Evolutionary conservation across 1,140 invertebrate species (phyloP).

Genomic region (Orchesella cincta): DNA sequence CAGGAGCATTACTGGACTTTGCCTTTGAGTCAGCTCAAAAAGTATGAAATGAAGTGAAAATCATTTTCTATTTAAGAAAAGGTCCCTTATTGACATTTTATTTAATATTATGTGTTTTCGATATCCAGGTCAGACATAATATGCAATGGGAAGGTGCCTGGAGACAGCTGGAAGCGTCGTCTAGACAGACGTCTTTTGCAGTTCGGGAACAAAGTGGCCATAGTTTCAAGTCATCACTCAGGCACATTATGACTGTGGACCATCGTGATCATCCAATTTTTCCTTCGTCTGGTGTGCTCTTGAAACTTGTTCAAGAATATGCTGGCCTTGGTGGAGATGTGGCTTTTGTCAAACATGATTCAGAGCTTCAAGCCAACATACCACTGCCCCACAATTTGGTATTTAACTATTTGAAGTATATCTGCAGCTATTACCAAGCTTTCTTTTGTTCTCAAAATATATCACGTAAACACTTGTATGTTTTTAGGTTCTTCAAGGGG

Average conservation of each 20-base stretch:
- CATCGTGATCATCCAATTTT: conserved; percentile 76
- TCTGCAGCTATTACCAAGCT: neutral
- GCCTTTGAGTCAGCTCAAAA: conserved; percentile 63
- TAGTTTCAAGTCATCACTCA: conserved; percentile 79
- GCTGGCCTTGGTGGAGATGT: conserved; percentile 85
- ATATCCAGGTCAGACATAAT: conserved; percentile 70
- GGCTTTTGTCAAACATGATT: conserved; percentile 80
- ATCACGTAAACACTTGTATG: too few relatives aligned
- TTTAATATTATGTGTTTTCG: conserved; percentile 8
- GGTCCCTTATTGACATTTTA: neutral
- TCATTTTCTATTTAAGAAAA: neutral
- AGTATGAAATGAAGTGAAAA: conserved; percentile 57
- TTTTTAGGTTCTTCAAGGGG: conserved; percentile 71
- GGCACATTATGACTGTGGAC: conserved; percentile 76
- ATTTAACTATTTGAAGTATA: conserved; percentile 54
- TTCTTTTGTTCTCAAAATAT: too few relatives aligned
- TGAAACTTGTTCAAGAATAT: conserved; percentile 73
- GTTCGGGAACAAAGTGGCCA: conserved; percentile 82
- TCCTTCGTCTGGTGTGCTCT: conserved; percentile 69
- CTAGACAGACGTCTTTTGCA: conserved; percentile 69
- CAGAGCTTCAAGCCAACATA: conserved; percentile 75
- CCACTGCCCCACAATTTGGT: conserved; percentile 68
- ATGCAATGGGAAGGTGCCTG: conserved; percentile 80
- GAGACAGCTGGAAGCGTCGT: conserved; percentile 69
- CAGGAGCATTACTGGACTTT: conserved; percentile 67